Conservation (phyloP, 2,888 invertebrate genomes). For the Synanthedon tipuliformis region DNA sequence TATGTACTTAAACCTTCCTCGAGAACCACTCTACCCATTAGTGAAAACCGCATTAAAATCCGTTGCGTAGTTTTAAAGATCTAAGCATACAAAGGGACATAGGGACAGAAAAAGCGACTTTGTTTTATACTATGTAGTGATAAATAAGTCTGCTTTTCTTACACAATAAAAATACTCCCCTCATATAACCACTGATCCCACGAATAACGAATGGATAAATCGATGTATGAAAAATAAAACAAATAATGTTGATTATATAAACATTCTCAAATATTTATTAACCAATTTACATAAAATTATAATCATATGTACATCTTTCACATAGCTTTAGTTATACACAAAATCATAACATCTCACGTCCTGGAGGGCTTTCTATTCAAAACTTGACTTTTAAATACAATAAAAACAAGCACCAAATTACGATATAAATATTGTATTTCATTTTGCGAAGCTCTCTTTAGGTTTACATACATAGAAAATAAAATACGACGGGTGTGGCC, state of each 20-base stretch:
- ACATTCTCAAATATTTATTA: conserved; percentile 71
- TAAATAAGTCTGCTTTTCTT: no score
- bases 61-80: no score
- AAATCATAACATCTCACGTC: conserved; percentile 60
- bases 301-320: conserved; percentile 66
- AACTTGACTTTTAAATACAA: conserved; percentile 30
- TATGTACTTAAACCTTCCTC: no score
- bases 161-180: no score
- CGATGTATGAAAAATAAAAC: conserved; percentile 21
- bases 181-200: no score
- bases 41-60: no score
- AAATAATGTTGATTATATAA: conserved; percentile 59
- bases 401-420: conserved; percentile 64
- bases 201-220: no score
- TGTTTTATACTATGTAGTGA: no score
- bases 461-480: not conserved
- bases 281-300: conserved; percentile 70
- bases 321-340: conserved; percentile 64
- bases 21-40: no score
- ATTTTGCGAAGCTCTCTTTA: not conserved
- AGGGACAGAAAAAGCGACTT: no score
- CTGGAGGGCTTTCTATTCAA: conserved; percentile 67
- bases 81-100: no score
- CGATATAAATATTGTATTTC: conserved; percentile 30
- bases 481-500: not conserved